Conservation (phyloP, 2,797 vertebrate genomes). For the Acrossocheilus fasciatus region DNA sequence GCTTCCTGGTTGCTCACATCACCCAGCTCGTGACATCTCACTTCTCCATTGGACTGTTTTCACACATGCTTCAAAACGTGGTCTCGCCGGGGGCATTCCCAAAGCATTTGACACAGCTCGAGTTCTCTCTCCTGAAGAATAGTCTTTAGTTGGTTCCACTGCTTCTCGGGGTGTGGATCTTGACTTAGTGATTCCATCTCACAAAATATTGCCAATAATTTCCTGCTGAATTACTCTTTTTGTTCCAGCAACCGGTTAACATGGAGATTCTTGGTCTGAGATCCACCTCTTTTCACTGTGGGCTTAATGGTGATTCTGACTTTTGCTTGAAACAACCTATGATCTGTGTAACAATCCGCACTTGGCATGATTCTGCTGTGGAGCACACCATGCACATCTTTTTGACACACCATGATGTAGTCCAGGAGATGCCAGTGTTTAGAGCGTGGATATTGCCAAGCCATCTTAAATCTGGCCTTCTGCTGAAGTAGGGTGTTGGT, state of each 20-base stretch:
- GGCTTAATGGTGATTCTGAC: background rate
- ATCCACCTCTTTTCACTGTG: background rate
- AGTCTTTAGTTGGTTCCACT: background rate
- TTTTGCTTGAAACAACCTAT: no score
- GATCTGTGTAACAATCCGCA: no score
- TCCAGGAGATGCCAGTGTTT: background rate
- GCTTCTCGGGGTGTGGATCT: background rate
- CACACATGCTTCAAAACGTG: no score
- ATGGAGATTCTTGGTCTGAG: background rate
- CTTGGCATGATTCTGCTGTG: background rate
- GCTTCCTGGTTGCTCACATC: no score
- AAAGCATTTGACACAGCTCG: no score
- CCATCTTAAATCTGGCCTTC: background rate
- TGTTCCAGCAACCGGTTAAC: background rate
- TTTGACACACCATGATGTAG: background rate
- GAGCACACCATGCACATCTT: background rate
- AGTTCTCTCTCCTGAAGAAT: background rate
- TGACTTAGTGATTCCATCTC: background rate
- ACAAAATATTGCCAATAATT: background rate
- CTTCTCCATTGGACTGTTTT: no score
- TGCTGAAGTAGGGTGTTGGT: background rate
- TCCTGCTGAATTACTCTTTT: background rate
- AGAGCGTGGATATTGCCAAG: background rate
- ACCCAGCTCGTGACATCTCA: no score
- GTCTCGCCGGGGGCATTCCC: no score